phyloP scores from a whole-genome alignment of 2,888 invertebrate genomes.

The Parochlus steinenii region DNA sequence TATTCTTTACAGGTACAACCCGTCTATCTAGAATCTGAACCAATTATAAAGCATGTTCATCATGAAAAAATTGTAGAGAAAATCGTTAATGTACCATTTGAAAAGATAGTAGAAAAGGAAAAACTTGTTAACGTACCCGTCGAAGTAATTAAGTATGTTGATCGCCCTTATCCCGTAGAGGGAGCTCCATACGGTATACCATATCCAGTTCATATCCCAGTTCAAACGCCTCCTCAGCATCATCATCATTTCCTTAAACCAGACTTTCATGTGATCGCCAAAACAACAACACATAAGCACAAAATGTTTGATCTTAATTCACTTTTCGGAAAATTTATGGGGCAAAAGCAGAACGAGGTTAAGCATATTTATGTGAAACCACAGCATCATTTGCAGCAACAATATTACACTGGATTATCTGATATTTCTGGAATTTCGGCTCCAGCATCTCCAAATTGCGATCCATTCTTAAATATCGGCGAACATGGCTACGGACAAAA shows the following conservation, averaged over 20 bases:
- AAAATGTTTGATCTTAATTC: slow-evolving; percentile 9
- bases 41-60: too few relatives aligned
- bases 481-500: too few relatives aligned
- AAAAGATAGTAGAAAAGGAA: slow-evolving; percentile 38
- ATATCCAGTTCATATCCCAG: slow-evolving; percentile 19
- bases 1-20: too few relatives aligned
- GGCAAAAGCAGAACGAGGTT: slow-evolving; percentile 10
- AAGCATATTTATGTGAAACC: slow-evolving; percentile 10
- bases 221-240: slow-evolving; percentile 18
- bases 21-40: too few relatives aligned
- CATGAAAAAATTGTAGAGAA: slow-evolving; percentile 35
- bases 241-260: too few relatives aligned
- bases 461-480: too few relatives aligned
- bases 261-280: slow-evolving; percentile 9
- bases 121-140: slow-evolving; percentile 36
- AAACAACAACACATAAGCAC: slow-evolving; percentile 5
- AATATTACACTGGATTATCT: slow-evolving; percentile 8
- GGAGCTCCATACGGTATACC: slow-evolving; percentile 20
- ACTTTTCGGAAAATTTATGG: slow-evolving; percentile 7
- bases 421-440: slow-evolving; percentile 14
- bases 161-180: slow-evolving; percentile 32
- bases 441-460: too few relatives aligned
- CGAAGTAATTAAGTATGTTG: slow-evolving; percentile 31
- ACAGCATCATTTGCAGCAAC: slow-evolving; percentile 9
- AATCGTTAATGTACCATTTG: slow-evolving; percentile 36